Conservation (phyloP, 2,888 invertebrate genomes). For the Tholera decimalis region DNA sequence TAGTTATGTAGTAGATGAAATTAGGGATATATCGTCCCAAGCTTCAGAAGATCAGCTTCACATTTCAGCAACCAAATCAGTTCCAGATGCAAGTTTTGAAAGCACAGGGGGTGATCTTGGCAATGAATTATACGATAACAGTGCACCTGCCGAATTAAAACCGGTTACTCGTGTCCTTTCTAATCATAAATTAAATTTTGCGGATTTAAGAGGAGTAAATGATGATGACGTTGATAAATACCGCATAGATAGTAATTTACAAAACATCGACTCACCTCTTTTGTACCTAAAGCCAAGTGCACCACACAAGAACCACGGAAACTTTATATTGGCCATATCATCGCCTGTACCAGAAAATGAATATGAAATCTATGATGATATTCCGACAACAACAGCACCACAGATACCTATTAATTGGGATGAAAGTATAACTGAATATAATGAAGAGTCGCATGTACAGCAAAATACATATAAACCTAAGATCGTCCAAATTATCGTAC, state of each 20-base stretch:
- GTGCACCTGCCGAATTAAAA: conserved; percentile 77
- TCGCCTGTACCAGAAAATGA: conserved; percentile 78
- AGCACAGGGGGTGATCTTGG: conserved; percentile 82
- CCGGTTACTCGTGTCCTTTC: conserved; percentile 69
- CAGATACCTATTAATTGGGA: conserved; percentile 75
- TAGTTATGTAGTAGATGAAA: conserved; percentile 80
- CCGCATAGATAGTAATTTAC: conserved; percentile 86
- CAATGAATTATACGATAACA: conserved; percentile 81
- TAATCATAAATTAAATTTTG: conserved; percentile 82
- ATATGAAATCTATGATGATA: conserved; percentile 87
- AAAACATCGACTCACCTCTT: conserved; percentile 92
- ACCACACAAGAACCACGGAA: conserved; percentile 89
- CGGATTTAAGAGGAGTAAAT: conserved; percentile 84
- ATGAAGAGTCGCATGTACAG: conserved; percentile 71
- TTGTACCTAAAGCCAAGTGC: conserved; percentile 89
- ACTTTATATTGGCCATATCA: conserved; percentile 81
- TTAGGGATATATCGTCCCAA: conserved; percentile 90
- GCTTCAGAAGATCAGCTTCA: conserved; percentile 88
- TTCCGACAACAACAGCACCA: conserved; percentile 76
- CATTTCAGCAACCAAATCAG: conserved; percentile 83
- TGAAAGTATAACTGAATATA: conserved; percentile 77
- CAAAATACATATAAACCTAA: conserved; percentile 89
- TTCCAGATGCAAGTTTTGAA: conserved; percentile 85
- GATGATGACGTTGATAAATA: conserved; percentile 87
- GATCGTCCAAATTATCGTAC: conserved; percentile 95